Conservation (phyloP, 2,888 invertebrate species). For the Tolmerus cingulatus region DNA sequence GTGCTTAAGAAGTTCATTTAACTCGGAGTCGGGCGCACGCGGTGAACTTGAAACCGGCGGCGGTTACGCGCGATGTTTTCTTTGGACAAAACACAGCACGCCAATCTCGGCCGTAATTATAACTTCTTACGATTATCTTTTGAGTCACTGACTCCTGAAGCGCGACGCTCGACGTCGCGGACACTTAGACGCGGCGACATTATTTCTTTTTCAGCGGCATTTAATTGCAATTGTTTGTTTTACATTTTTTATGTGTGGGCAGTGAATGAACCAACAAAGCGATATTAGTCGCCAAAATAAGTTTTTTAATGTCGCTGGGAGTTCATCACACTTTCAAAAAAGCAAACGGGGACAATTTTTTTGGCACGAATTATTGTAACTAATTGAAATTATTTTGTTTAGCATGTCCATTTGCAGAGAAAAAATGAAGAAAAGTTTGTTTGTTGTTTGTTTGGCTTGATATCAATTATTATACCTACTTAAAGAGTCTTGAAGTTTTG, state of each 20-base stretch:
- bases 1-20: slow-evolving; percentile 8
- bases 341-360: neutral
- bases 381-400: too few relatives aligned
- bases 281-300: neutral
- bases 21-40: neutral
- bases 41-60: neutral
- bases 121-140: neutral
- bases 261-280: neutral
- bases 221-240: neutral
- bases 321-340: neutral
- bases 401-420: too few relatives aligned
- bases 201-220: neutral
- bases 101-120: neutral
- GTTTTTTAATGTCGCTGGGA: neutral
- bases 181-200: neutral
- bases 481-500: too few relatives aligned
- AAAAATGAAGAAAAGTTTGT: too few relatives aligned
- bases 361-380: too few relatives aligned
- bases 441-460: too few relatives aligned
- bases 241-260: neutral
- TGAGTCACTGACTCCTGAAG: neutral
- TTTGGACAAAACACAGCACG: neutral
- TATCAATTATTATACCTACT: too few relatives aligned
- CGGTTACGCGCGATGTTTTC: neutral
- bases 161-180: neutral